These are phyloP conservation scores for Willisornis vidua DNA, from an alignment of 2,113 vertebrate genomes.

Conservation along the genomic window DNA sequence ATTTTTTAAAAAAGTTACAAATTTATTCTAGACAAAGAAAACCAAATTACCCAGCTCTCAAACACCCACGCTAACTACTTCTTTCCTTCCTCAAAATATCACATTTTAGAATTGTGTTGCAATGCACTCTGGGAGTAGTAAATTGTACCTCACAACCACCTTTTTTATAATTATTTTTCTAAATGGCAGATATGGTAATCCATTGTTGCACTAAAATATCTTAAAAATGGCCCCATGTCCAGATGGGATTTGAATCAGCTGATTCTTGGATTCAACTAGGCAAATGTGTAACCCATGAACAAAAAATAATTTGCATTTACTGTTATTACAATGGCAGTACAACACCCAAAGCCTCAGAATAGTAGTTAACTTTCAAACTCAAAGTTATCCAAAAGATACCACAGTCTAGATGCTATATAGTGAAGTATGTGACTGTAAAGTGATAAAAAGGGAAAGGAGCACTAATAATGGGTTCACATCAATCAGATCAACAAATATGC, in stretches of 20 bases:
- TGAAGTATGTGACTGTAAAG: neutral
- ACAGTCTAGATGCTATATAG: neutral
- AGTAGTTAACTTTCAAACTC: neutral
- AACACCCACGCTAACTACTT: rapidly evolving
- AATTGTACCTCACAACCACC: neutral
- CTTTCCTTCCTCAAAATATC: neutral
- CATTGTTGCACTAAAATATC: neutral
- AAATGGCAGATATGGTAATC: neutral
- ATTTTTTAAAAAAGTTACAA: neutral
- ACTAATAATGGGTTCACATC: neutral
- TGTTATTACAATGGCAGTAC: neutral
- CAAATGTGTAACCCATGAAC: neutral
- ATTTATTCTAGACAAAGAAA: neutral
- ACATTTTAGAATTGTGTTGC: neutral
- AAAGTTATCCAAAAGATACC: neutral
- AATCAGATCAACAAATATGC: neutral
- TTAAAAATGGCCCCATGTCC: neutral
- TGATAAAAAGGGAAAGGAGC: neutral
- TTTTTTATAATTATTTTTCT: neutral
- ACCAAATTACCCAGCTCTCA: neutral
- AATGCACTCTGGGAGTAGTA: neutral
- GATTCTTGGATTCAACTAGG: neutral
- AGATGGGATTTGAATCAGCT: neutral
- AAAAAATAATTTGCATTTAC: neutral
- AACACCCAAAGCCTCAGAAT: neutral